Evolutionary conservation across 2,113 vertebrate genomes (phyloP).

Genomic region (Aptenodytes forsteri): DNA sequence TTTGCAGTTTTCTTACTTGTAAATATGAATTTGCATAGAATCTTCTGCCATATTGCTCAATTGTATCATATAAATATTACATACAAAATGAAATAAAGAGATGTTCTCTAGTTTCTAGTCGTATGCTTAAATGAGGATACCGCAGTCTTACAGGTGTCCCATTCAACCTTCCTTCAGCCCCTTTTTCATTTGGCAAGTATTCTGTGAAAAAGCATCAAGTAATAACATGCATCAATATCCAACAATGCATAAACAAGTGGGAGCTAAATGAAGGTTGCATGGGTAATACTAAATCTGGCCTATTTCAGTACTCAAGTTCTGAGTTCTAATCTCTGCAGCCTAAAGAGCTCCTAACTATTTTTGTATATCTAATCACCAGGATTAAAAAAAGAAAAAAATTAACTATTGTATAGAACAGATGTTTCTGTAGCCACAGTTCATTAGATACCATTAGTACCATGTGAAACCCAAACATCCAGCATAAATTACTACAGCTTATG

Average conservation of each 20-base stretch:
- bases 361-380: neutral
- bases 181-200: neutral
- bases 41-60: neutral
- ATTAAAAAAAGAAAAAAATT: neutral
- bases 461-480: neutral
- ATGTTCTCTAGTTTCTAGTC: neutral
- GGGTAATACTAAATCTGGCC: neutral
- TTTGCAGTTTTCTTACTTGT: neutral
- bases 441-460: slow-evolving; percentile 37
- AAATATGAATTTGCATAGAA: neutral
- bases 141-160: neutral
- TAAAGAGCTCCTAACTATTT: neutral
- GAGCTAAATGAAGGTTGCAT: neutral
- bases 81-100: neutral
- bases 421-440: slow-evolving; percentile 25
- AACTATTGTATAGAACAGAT: slow-evolving; percentile 32
- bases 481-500: slow-evolving; percentile 25
- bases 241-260: neutral
- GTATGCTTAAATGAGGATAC: neutral
- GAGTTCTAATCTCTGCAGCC: neutral
- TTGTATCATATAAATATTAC: neutral
- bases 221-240: neutral
- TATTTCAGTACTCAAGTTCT: neutral
- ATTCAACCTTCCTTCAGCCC: neutral
- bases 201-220: neutral